A percentile compares a stretch with the other conserved stretches of the same genome.
phyloP scores from a whole-genome alignment of 2,113 vertebrate species.

The Nycticryphes semicollaris region DNA sequence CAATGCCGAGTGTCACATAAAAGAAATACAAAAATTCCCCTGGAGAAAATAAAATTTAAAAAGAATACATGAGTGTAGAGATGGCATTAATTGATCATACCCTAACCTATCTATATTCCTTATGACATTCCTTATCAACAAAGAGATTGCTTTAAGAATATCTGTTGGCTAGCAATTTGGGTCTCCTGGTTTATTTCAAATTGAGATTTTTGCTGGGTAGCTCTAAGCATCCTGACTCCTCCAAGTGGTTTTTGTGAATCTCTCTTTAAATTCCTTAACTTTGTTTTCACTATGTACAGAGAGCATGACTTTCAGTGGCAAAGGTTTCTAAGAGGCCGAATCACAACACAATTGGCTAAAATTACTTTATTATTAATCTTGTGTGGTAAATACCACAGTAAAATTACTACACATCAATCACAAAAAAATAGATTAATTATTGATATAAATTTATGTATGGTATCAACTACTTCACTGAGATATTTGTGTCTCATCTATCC shows the following conservation, averaged over 20 bases:
- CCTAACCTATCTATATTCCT: not conserved
- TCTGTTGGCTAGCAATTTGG: not conserved
- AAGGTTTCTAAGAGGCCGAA: not conserved
- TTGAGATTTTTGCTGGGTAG: not conserved
- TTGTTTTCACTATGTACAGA: not conserved
- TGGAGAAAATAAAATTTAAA: not conserved
- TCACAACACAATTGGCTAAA: not conserved
- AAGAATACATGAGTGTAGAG: not conserved
- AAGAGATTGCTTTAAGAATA: not conserved
- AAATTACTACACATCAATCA: not conserved
- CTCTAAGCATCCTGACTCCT: not conserved
- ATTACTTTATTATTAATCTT: not conserved
- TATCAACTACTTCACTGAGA: not conserved
- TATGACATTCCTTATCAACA: not conserved
- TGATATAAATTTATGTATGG: not conserved
- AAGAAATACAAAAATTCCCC: not conserved
- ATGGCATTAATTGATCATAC: not conserved
- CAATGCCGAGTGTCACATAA: not conserved
- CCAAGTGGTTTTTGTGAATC: not conserved
- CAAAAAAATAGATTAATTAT: not conserved
- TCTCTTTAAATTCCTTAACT: not conserved
- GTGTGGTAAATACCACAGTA: not conserved
- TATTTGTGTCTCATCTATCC: not conserved
- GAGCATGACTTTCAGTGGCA: not conserved
- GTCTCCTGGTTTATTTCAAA: not conserved